Conservation (phyloP, 2,888 invertebrate species). For the Xiphydria camelus region DNA sequence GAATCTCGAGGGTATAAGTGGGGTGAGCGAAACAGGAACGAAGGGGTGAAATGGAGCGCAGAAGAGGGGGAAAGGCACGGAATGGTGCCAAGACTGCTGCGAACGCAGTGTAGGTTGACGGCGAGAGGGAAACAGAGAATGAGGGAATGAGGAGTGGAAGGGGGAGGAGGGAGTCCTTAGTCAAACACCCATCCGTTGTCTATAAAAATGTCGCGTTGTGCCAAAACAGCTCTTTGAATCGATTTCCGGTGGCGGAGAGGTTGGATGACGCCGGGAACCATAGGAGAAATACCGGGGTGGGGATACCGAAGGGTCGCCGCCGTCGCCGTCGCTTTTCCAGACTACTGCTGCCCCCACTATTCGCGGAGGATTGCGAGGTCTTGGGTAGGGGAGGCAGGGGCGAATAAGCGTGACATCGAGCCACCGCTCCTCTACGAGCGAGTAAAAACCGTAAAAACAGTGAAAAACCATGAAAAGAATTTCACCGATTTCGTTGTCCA, state of each 20-base stretch:
- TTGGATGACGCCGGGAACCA: neutral
- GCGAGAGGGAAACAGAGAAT: neutral
- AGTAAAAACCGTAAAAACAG: too few relatives aligned
- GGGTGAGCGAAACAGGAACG: too few relatives aligned
- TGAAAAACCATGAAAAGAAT: too few relatives aligned
- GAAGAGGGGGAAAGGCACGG: neutral
- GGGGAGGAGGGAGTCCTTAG: conserved; percentile 5
- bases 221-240: conserved; percentile 19
- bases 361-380: neutral
- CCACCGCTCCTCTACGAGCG: too few relatives aligned
- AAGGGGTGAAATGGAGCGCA: too few relatives aligned
- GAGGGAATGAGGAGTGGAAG: neutral
- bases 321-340: neutral
- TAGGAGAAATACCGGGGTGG: neutral
- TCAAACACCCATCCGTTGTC: conserved; percentile 19
- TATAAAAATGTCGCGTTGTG: conserved; percentile 19
- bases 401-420: too few relatives aligned
- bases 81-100: neutral
- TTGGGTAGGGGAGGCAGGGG: neutral
- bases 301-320: conserved; percentile 1
- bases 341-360: neutral
- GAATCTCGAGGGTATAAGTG: too few relatives aligned
- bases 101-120: neutral
- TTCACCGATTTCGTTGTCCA: too few relatives aligned
- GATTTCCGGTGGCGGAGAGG: conserved; percentile 9